Base-by-base conservation (phyloP, 2,797 vertebrate species). In the Microtus obscurus region DNA sequence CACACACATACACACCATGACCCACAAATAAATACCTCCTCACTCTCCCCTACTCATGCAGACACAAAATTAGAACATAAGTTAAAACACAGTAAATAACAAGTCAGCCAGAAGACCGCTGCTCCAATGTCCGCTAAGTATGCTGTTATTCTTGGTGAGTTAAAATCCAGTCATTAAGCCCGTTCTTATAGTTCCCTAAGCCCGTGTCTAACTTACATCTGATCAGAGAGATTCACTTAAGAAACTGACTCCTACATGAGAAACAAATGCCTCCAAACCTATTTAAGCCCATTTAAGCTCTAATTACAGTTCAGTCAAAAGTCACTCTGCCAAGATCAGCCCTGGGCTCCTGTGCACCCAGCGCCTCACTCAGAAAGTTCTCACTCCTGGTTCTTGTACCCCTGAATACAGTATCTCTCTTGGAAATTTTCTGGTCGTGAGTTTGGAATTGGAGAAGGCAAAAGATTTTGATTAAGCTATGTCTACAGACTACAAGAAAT, bases 221-320 rank as follows among this genome's bases (percentile, higher is more conserved):
- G 87, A 94, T 80, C 80, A 90, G 91, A 94, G 29, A 89, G 94
- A 94, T 90, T 96, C 94, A 96, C 87, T 97, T 96, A 94, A 96
- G 82, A 87, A 97, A 92, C 88, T 96, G 92, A 91, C 59, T 1
- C 45, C 85, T 93, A 97, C 94, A 67, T 93, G 93, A 96, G 91
- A 97, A 96, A 93, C 94, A 96, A 97, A 90, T 92, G 95, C 80
- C 48, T 96, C 90, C 76, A 65, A 76, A 88, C 43, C 61, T 43
- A 48, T n/a, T 85, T 85, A 48, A 56, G 51, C 14, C 56, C 73
- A 92, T 82, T 87, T 85, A 85, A 96, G 86, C 61, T 90, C 81
- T 91, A 96, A 97, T 97, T 95, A 95, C 29, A 88, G 81, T 83
- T 93, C 90, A 96, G 90, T 78, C 61, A 87, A 92, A 67, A 90